Evolutionary conservation across 2,113 vertebrate species (phyloP), one percentile per base, ranked within the genome.

Genomic region (Phyllostomus discolor): DNA sequence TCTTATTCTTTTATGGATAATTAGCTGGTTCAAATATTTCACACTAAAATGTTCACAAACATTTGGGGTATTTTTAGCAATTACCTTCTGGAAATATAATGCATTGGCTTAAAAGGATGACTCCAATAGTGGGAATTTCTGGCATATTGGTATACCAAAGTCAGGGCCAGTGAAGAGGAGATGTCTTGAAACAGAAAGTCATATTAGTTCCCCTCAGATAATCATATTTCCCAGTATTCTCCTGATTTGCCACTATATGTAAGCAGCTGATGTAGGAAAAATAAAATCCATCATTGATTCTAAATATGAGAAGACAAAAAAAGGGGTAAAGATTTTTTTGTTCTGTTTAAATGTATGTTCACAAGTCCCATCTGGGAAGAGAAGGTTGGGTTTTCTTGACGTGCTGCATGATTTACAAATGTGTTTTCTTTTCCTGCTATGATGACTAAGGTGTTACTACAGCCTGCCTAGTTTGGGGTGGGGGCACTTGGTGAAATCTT

Each of bases 271-370:
- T 92, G 0, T n/a, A 54, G 33, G 52, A 67, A 82, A 52, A 88
- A 88, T n/a, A 88, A 91, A 91, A 72, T 64, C 22, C 52, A 82
- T 83, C n/a, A 84, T 31, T 87, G 79, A 96, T 91, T 90, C 57
- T 86, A 97, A 86, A 86, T 48, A 79, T 31, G 43, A 72, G 43
- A 35, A 91, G 75, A 95, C 19, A n/a, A 12, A 94, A 38, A 82
- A 95, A 54, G 24, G 12, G 50, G 38, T 24, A 48, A 64, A n/a
- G 41, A 24, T 20, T 50, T 50, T 93, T 93, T 11, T 54, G 12
- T 16, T 80, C 69, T 96, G 64, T 81, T 96, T 87, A 88, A 97
- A 90, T 89, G 38, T 89, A 82, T 79, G 70, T 84, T 95, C 64
- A 35, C 41, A 46, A 95, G 66, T 22, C 15, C 59, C 92, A 92